These are phyloP conservation scores for Fregata magnificens DNA, from an alignment of 2,113 vertebrate genomes.

Conservation along the genomic window DNA sequence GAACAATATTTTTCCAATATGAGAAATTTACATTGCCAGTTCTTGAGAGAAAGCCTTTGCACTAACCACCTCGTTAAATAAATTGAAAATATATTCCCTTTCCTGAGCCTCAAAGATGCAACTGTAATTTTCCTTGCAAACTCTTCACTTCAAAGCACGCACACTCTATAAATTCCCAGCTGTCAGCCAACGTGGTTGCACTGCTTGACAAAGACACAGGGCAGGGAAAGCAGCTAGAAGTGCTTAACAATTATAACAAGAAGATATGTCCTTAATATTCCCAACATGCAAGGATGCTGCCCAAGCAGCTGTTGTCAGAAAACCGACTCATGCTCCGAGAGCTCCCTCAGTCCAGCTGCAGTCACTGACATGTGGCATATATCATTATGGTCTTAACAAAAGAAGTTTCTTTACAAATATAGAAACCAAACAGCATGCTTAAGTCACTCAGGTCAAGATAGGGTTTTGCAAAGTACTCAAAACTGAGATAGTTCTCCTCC, in stretches of 20 bases:
- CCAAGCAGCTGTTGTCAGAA: neutral
- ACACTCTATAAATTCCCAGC: neutral
- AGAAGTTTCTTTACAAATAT: neutral
- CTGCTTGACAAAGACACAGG: neutral
- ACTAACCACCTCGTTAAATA: neutral
- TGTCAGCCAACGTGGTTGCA: neutral
- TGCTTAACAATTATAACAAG: neutral
- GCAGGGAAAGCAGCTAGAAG: neutral
- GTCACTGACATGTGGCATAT: rapidly evolving
- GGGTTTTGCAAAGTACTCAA: neutral
- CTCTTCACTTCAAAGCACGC: neutral
- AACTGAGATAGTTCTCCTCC: neutral
- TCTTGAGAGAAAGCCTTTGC: neutral
- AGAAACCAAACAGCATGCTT: neutral
- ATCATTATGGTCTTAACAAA: neutral
- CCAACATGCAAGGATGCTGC: neutral
- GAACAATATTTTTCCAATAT: neutral
- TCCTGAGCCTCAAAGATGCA: neutral
- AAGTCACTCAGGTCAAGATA: neutral
- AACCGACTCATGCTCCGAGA: neutral
- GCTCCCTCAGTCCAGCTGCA: neutral
- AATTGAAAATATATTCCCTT: neutral
- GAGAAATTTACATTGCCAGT: neutral
- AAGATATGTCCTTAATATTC: neutral
- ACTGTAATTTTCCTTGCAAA: neutral